Evolutionary conservation across 2,888 invertebrate genomes (phyloP).

Genomic region (Cataglyphis altisquamis): DNA sequence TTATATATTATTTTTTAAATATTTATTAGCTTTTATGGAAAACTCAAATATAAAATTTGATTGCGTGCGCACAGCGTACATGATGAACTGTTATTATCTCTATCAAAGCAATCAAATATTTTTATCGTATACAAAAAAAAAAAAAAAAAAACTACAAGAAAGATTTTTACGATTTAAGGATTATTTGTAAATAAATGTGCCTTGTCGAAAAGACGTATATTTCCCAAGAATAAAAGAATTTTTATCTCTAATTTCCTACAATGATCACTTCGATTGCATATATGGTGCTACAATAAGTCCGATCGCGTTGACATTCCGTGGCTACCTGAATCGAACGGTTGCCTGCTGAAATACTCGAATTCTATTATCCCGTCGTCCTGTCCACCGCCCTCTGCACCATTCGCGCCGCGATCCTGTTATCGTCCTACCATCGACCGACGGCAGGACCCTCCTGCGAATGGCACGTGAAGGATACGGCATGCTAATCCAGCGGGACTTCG

Average conservation of each 20-base stretch:
- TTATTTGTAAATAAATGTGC: not conserved
- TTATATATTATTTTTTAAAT: not conserved
- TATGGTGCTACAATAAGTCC: constrained; percentile 71
- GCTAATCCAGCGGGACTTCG: constrained; percentile 73
- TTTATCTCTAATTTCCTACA: not conserved
- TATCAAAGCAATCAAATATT: not conserved
- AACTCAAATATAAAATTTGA: not conserved
- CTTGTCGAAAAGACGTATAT: not conserved
- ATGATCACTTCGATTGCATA: not conserved
- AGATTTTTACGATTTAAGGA: not conserved
- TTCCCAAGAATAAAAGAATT: constrained; percentile 14
- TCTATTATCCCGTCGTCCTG: constrained; percentile 63
- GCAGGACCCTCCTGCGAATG: constrained; percentile 65
- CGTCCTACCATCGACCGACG: constrained; percentile 61
- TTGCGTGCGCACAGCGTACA: not conserved
- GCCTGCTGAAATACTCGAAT: constrained; percentile 45
- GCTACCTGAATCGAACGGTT: constrained; percentile 55
- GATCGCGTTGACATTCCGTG: constrained; percentile 79
- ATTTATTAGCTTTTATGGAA: constrained; percentile 7
- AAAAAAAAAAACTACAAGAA: not conserved
- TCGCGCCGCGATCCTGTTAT: constrained; percentile 48
- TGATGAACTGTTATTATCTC: constrained; percentile 6
- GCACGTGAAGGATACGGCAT: constrained; percentile 75
- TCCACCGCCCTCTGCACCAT: constrained; percentile 48
- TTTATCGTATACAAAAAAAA: not conserved